These are phyloP conservation scores for Catalaphyllia jardinei DNA, from an alignment of 64 coral and sea anemone genomes.

Conservation along the genomic window DNA sequence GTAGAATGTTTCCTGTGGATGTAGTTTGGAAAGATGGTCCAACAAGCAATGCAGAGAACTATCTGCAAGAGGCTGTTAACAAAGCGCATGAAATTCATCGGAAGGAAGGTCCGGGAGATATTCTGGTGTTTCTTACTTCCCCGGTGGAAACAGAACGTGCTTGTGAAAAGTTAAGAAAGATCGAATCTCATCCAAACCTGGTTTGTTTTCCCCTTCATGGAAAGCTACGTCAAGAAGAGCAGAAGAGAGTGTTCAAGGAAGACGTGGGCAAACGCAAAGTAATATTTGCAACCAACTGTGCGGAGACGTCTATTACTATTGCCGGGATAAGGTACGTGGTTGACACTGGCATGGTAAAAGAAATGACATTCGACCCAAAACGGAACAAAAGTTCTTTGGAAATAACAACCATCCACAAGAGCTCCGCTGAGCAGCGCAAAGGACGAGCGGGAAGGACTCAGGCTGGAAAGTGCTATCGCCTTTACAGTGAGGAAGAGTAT, in stretches of 20 bases:
- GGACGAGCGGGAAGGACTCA: slow-evolving; percentile 83
- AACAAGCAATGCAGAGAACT: slow-evolving; percentile 29
- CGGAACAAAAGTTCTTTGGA: slow-evolving; percentile 81
- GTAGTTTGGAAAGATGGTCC: slow-evolving; percentile 42
- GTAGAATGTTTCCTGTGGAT: slow-evolving; percentile 83
- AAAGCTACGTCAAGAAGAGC: slow-evolving; percentile 87
- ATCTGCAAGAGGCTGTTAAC: slow-evolving; percentile 59
- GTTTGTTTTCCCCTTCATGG: slow-evolving; percentile 84
- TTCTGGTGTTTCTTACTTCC: slow-evolving; percentile 83
- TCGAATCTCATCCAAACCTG: slow-evolving; percentile 1
- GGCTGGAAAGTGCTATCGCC: slow-evolving; percentile 82
- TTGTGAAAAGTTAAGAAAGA: slow-evolving; percentile 49
- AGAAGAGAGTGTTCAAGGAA: slow-evolving; percentile 69
- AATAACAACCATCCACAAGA: slow-evolving; percentile 70
- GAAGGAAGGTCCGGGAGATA: slow-evolving; percentile 64
- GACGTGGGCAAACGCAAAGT: slow-evolving; percentile 71
- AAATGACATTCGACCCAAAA: slow-evolving; percentile 79
- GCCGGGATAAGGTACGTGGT: slow-evolving; percentile 84
- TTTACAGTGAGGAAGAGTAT: slow-evolving; percentile 74
- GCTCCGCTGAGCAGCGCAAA: slow-evolving; percentile 85
- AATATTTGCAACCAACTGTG: slow-evolving; percentile 90
- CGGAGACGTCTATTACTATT: slow-evolving; percentile 87
- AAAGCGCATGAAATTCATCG: slow-evolving; percentile 63
- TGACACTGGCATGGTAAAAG: slow-evolving; percentile 83
- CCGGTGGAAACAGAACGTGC: slow-evolving; percentile 88